These are phyloP conservation scores for Desoria tigrina DNA, from an alignment of 2,888 invertebrate genomes.

Conservation along the genomic window DNA sequence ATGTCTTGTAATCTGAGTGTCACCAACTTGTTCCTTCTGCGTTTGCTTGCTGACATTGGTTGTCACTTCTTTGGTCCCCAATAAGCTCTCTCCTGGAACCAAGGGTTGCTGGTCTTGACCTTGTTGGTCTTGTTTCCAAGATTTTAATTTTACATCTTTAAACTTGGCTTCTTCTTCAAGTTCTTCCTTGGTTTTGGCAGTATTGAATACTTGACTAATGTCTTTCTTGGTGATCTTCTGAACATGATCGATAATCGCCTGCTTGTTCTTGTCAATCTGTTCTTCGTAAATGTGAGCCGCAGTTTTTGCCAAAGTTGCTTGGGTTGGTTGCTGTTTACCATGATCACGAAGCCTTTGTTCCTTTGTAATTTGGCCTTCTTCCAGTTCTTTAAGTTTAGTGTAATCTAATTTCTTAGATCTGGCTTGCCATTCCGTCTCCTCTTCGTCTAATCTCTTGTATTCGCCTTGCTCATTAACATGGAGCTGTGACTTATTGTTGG, in stretches of 20 bases:
- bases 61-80: constrained; percentile 70
- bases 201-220: constrained; percentile 45
- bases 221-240: constrained; percentile 42
- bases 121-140: constrained; percentile 28
- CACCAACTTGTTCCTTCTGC: constrained; percentile 81
- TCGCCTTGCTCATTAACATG: constrained; percentile 43
- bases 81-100: constrained; percentile 17
- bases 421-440: constrained; percentile 66
- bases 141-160: constrained; percentile 35
- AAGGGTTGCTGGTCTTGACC: constrained; percentile 8
- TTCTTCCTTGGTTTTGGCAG: constrained; percentile 38
- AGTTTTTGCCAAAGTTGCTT: constrained; percentile 78
- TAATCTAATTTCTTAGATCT: constrained; percentile 34
- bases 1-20: constrained; percentile 85
- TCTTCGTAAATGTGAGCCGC: constrained; percentile 78
- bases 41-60: constrained; percentile 84
- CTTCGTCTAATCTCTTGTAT: constrained; percentile 57
- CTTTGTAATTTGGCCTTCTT: constrained; percentile 80
- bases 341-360: constrained; percentile 76
- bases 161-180: constrained; percentile 23
- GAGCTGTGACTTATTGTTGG: constrained; percentile 61
- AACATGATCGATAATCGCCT: constrained; percentile 41
- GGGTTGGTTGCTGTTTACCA: constrained; percentile 74
- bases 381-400: constrained; percentile 60
- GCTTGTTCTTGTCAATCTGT: constrained; percentile 43